Conservation (phyloP, 1,140 invertebrate species). For the Bombyx mori region DNA sequence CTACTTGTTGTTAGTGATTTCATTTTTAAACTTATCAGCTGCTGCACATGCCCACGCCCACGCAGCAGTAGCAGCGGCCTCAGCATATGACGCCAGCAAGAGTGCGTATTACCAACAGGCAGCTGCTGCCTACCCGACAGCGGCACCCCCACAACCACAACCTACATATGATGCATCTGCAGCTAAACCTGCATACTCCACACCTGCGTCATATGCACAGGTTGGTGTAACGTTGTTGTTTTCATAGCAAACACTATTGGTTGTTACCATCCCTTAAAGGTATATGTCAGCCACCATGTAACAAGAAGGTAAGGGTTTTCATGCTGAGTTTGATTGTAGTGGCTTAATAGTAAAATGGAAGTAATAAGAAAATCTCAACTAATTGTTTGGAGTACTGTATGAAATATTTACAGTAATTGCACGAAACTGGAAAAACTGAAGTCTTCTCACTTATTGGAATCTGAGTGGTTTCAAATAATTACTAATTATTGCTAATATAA, state of each 20-base stretch:
- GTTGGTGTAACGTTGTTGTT: constrained; percentile 21
- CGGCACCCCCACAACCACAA: constrained; percentile 73
- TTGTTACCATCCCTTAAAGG: not conserved
- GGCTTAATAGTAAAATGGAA: too few species aligned
- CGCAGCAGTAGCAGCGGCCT: constrained; percentile 68
- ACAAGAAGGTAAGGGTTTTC: too few species aligned
- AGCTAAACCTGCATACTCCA: constrained; percentile 78
- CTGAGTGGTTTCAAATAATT: too few species aligned
- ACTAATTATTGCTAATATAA: too few species aligned
- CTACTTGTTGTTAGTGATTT: not conserved
- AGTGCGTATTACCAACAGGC: constrained; percentile 81
- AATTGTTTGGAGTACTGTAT: too few species aligned
- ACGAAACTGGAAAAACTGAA: too few species aligned
- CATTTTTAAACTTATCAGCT: constrained; percentile 43
- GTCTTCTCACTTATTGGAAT: too few species aligned
- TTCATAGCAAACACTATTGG: not conserved
- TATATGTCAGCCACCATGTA: not conserved
- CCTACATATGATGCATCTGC: constrained; percentile 72
- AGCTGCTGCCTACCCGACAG: constrained; percentile 79
- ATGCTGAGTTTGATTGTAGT: too few species aligned
- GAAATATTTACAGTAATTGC: too few species aligned
- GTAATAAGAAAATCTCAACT: too few species aligned
- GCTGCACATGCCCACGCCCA: constrained; percentile 69
- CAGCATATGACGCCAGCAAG: constrained; percentile 71
- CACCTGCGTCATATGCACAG: constrained; percentile 75